Evolutionary conservation across 2,113 vertebrate species (phyloP).

Genomic region (Recurvirostra avosetta): DNA sequence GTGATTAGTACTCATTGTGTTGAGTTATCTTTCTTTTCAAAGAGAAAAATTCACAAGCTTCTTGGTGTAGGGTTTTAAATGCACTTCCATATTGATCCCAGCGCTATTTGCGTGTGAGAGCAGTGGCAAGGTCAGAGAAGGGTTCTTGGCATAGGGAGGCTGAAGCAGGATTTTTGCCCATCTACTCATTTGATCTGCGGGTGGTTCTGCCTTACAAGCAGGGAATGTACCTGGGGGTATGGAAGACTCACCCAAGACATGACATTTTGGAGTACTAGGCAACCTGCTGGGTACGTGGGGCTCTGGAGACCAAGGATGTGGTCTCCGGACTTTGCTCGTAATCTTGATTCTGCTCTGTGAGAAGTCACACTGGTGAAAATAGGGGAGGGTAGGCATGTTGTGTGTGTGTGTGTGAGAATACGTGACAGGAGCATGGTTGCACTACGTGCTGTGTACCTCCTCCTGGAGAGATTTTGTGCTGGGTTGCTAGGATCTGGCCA

Average conservation of each 20-base stretch:
- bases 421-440: background rate
- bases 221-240: background rate
- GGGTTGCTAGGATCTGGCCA: background rate
- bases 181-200: background rate
- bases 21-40: background rate
- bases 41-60: background rate
- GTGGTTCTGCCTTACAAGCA: background rate
- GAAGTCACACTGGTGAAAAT: background rate
- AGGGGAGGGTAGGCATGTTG: background rate
- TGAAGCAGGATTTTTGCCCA: background rate
- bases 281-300: background rate
- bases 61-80: background rate
- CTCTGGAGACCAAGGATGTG: background rate
- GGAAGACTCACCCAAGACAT: background rate
- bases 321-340: background rate
- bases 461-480: background rate
- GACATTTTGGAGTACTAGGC: background rate
- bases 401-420: background rate
- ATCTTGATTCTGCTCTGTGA: background rate
- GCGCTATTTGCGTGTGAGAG: background rate
- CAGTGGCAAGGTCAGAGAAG: background rate
- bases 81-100: background rate
- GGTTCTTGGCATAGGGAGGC: background rate
- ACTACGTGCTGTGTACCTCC: background rate
- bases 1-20: background rate